These are phyloP conservation scores for Spatulosminthurus flaviceps DNA, from an alignment of 2,888 invertebrate species.

Conservation along the genomic window DNA sequence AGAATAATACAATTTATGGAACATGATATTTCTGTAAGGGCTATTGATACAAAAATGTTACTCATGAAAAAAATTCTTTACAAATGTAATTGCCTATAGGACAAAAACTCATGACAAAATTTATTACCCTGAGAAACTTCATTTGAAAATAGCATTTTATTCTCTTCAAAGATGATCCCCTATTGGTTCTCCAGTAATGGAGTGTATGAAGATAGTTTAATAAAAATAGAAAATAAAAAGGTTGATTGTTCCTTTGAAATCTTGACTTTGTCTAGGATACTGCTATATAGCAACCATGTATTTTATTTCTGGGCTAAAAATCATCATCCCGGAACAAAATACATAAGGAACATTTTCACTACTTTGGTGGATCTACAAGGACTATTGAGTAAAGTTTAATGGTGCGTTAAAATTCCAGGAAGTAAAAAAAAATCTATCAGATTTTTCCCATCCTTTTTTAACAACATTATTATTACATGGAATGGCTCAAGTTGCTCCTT, in stretches of 20 bases:
- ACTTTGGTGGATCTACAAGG: not conserved
- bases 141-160: too few relatives aligned
- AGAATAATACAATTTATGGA: too few relatives aligned
- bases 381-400: constrained; percentile 49
- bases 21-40: too few relatives aligned
- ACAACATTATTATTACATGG: not conserved
- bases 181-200: not conserved
- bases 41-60: too few relatives aligned
- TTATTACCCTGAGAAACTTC: too few relatives aligned
- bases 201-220: not conserved
- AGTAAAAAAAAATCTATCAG: constrained; percentile 39
- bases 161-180: too few relatives aligned
- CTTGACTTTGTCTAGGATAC: not conserved
- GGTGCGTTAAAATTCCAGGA: constrained; percentile 51
- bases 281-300: too few relatives aligned
- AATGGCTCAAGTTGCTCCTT: not conserved
- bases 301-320: too few relatives aligned
- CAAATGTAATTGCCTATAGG: too few relatives aligned
- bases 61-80: too few relatives aligned
- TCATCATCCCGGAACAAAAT: not conserved
- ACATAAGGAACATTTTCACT: constrained; percentile 3
- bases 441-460: constrained; percentile 31
- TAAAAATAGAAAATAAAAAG: not conserved
- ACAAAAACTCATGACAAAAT: too few relatives aligned
- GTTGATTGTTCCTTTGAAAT: not conserved